phyloP scores from a whole-genome alignment of 1,140 invertebrate species.

The Rhagoletis zephyria region DNA sequence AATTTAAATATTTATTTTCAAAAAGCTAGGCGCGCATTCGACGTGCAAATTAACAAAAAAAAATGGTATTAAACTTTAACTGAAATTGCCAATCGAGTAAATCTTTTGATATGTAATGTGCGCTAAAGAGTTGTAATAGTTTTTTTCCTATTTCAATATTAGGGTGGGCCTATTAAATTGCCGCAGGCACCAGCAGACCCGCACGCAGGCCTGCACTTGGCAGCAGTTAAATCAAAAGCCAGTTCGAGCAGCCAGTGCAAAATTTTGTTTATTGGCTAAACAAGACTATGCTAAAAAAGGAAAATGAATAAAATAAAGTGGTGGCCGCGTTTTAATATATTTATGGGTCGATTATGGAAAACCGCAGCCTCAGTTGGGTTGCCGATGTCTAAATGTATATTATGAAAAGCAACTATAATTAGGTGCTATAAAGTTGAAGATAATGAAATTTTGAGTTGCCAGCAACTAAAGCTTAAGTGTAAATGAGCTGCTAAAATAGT shows the following conservation, averaged over 20 bases:
- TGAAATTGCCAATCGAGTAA: not conserved
- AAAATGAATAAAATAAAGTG: not conserved
- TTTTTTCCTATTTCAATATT: not conserved
- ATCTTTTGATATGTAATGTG: not conserved
- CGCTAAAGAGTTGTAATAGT: not conserved
- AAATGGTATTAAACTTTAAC: not conserved
- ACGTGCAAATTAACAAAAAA: not conserved
- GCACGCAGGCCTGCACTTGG: not conserved
- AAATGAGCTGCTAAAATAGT: no score
- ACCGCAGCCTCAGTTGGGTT: no score
- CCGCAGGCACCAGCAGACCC: not conserved
- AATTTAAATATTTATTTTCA: not conserved
- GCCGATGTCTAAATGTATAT: no score
- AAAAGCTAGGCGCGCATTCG: slow-evolving; percentile 9
- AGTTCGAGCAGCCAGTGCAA: slow-evolving; percentile 26
- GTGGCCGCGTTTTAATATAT: not conserved
- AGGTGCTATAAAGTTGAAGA: no score
- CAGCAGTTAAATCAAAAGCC: slow-evolving; percentile 1
- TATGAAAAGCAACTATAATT: no score
- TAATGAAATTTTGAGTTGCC: no score
- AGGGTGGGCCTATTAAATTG: not conserved
- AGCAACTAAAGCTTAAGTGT: no score
- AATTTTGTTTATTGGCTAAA: not conserved
- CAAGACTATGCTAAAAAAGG: not conserved
- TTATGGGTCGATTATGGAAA: not conserved